Evolutionary conservation across 1,140 invertebrate genomes (phyloP), one percentile per base, ranked within the genome.

Genomic region (Diplogasteroides magnus): DNA sequence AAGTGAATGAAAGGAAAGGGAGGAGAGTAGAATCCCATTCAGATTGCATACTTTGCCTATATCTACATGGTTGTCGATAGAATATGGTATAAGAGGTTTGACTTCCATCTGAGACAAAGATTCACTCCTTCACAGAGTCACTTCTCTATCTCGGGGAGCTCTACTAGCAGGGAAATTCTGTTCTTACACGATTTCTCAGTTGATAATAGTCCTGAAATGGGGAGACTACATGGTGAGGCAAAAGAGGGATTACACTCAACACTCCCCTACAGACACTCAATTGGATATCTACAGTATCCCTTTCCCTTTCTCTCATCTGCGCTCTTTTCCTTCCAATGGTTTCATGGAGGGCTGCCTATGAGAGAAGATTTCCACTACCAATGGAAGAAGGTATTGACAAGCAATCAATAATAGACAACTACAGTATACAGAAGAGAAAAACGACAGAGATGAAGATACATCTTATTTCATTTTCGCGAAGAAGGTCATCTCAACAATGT

Each of bases 41-140:
- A 48, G 37, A 89, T 95, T 0, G 92, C 92, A 0, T 95, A 94
- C 84, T 91, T 89, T 75, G 92, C 92, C 0, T 96, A 95, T 78
- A 92, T 95, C 73, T 96, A 94, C 85, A 91, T 92, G 15, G 91
- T 93, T 86, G 91, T 94, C 57, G 87, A 89, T 69, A 87, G 86
- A 73, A 83, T 87, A 27, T 87, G 89, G 76, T 93, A 91, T 80
- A 88, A 66, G 61, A 23, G 37, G 77, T 75, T 19, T 69, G 64
- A 68, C 56, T 29, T n/a, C 2, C 32, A 56, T 23, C 23, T 62
- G 26, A 6, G 19, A 25, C 2, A 2, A 11, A 23, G 13, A 31
- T 6, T 1, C 27, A 19, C 25, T 28, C 15, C 13, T 60, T 27
- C 19, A 25, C 77, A 86, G 87, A 72, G 90, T 91, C 1, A 90